Base-by-base conservation (phyloP, 2,797 vertebrate genomes). In the Aphelocoma californica region DNA sequence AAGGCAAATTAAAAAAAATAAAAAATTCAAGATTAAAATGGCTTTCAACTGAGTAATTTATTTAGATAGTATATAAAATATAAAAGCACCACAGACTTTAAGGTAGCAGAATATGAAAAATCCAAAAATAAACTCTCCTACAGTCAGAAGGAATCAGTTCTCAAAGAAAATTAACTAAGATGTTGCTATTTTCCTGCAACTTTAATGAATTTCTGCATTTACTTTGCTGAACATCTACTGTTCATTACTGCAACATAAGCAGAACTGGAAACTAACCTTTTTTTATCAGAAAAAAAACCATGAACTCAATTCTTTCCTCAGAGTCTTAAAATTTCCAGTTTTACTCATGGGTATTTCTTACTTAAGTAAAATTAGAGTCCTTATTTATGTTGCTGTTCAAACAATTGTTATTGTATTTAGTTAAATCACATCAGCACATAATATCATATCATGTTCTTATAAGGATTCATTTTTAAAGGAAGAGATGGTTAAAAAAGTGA, bases 71-170 rank as follows among this genome's bases (percentile, higher is more conserved):
- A 20, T 14, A 29, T 29, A 50, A 77, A 69, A 42, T 13, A 58
- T 13, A 42, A 9, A 53, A 74, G 4, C 10, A 48, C 26, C 28
- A 54, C 21, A 84, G 29, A 29, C 5, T 53, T 72, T 7, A 48
- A 71, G 31, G 6, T 8, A 14, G 14, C 4, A 87, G 78, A 85
- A 60, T 24, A 81, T 7, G 25, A 20, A 88, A 74, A 92, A 51
- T 2, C 4, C 7, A 44, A 81, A 75, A 20, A 3, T 3, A 83
- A 69, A 24, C 16, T 53, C 0, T 0, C 17, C 20, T 80, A 64
- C 21, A 51, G 28, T 58, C 14, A 87, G 10, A 89, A 72, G 12
- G 9, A n/a, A 45, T 61, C 17, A 12, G 9, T 51, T 81, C 26
- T 32, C 26, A 48, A 86, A 80, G 19, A 88, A 93, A 95, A 44